phyloP scores from a whole-genome alignment of 1,140 invertebrate genomes.

The Drosophila suzukii region DNA sequence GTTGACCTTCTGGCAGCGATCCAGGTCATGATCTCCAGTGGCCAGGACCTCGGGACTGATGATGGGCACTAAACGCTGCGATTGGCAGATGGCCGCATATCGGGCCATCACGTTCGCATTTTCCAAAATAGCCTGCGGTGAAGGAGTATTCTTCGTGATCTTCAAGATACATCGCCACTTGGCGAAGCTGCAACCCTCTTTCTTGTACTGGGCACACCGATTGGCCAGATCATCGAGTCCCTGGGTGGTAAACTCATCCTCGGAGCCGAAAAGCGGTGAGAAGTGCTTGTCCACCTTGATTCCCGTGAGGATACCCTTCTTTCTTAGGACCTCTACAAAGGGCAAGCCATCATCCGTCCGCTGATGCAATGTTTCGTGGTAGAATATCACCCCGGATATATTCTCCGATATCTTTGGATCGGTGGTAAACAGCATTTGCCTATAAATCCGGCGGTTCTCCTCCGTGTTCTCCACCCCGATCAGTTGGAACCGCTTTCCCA shows the following conservation, averaged over 20 bases:
- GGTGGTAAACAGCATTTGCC: conserved; percentile 96
- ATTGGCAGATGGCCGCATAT: conserved; percentile 98
- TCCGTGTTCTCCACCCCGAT: conserved; percentile 92
- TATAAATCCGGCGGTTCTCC: conserved; percentile 93
- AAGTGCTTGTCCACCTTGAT: conserved; percentile 97
- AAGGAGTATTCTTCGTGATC: conserved; percentile 95
- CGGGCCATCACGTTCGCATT: conserved; percentile 98
- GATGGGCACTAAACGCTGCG: conserved; percentile 97
- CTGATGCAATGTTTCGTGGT: conserved; percentile 99
- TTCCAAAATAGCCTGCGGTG: conserved; percentile 95
- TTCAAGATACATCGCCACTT: conserved; percentile 99
- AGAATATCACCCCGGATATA: conserved; percentile 96
- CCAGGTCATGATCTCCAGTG: conserved; percentile 96
- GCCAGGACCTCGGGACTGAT: conserved; percentile 96
- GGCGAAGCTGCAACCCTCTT: conserved; percentile 98
- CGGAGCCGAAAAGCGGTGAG: conserved; percentile 94
- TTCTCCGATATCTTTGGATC: conserved; percentile 90
- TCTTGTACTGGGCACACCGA: conserved; percentile 98
- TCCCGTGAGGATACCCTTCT: conserved; percentile 94
- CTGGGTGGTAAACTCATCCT: conserved; percentile 98
- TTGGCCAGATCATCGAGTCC: conserved; percentile 96
- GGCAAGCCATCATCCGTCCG: conserved; percentile 93
- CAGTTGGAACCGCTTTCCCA: conserved; percentile 91
- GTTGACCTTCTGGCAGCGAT: conserved; percentile 95
- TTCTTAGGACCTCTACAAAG: conserved; percentile 91